phyloP scores from a whole-genome alignment of 2,113 vertebrate species.

The Cottus gobio region DNA sequence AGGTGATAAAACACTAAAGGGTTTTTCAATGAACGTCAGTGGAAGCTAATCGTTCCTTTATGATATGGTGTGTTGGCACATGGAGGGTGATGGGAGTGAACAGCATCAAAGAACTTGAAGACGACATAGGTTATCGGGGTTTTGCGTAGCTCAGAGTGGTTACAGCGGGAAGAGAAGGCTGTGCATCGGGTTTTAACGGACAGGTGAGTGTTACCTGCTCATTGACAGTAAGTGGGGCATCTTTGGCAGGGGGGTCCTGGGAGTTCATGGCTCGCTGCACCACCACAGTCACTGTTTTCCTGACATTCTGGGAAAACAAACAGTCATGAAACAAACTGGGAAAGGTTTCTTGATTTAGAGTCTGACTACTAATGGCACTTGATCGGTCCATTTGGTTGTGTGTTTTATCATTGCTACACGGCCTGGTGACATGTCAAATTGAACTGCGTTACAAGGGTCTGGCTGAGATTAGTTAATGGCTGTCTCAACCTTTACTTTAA shows the following conservation, averaged over 20 bases:
- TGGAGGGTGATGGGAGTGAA: slow-evolving; percentile 44
- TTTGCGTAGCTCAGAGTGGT: neutral
- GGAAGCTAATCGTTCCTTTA: slow-evolving; percentile 30
- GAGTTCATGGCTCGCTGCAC: slow-evolving; percentile 87
- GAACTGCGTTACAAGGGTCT: neutral
- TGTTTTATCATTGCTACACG: too few relatives aligned
- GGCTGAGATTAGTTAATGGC: neutral
- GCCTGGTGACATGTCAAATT: neutral
- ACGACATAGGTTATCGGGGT: neutral
- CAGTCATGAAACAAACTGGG: neutral
- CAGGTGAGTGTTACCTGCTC: slow-evolving; percentile 88
- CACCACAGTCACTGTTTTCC: slow-evolving; percentile 73
- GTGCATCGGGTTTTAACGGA: neutral
- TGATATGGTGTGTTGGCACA: slow-evolving; percentile 23
- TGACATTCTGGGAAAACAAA: slow-evolving; percentile 81
- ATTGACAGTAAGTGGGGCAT: slow-evolving; percentile 90
- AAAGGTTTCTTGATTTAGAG: neutral
- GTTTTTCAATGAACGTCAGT: slow-evolving; percentile 2
- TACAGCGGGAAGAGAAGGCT: neutral
- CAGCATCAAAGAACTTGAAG: slow-evolving; percentile 13
- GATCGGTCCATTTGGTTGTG: neutral
- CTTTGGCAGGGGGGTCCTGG: slow-evolving; percentile 83
- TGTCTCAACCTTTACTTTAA: neutral
- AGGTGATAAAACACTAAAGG: slow-evolving; percentile 19
- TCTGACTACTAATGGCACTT: neutral